Evolutionary conservation across 2,888 invertebrate species (phyloP), one percentile per base, ranked within the genome.

Genomic region (Leuctra nigra): DNA sequence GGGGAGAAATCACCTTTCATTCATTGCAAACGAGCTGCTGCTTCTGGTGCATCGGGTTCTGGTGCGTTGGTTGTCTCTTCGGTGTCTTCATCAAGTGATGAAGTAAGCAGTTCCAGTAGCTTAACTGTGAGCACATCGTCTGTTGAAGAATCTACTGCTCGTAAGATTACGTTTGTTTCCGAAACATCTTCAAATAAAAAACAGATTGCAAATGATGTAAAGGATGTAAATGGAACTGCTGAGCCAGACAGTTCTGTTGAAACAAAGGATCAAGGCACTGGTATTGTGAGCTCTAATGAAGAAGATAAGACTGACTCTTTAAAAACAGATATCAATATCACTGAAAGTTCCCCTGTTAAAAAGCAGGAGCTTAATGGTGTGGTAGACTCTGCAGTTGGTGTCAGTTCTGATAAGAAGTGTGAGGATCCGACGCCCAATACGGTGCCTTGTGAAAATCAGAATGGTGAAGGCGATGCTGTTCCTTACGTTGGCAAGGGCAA

Each of bases 401-500:
- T 23, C 2, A 14, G 35, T 33, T 1, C 22, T 22, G 35, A 47
- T 22, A 35, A n/a, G 25, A 13, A n/a, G 35, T 35, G 25, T 50
- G 50, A 38, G 18, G 24, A 44, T 20, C 55, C 50, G 18, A 35
- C 54, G 16, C n/a, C n/a, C n/a, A 57, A 54, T 47, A 23, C 54
- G 14, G 18, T 39, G 16, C 48, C 54, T 2, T 38, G 14, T 16
- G 61, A 60, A 46, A 59, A 59, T 50, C 57, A 58, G 35, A 59
- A 58, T 16, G 57, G 46, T 13, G 58, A 61, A 47, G 61, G 62
- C 24, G 62, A 62, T 52, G 54, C 53, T n/a, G 44, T 44, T 16
- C 36, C 55, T 7, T 55, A 59, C 41, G 59, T 58, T 20, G 58
- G 54, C 13, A 60, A 62, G 50, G 61, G 62, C 35, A 63, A 64